Evolutionary conservation across 2,888 invertebrate genomes (phyloP), one percentile per base, ranked within the genome.

Genomic region (Nemotelus pantherinus): DNA sequence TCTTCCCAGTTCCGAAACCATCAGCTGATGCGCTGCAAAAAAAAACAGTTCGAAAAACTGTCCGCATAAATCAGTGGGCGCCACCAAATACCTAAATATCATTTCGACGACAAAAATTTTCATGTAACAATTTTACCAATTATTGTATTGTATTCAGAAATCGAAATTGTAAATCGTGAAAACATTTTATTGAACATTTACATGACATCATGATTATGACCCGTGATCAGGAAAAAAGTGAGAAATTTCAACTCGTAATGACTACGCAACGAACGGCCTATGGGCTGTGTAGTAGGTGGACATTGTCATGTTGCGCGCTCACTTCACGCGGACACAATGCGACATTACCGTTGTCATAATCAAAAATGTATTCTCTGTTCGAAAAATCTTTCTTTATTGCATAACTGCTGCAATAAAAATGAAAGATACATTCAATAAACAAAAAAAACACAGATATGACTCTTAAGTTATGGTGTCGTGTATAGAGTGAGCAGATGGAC

Each of bases 161-260:
- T 65, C 65, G 65, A 65, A 65, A 65, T 45, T 44, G 47, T 65
- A 65, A 65, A 65, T 65, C 65, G 47, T 65, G 65, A 65, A 65
- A 65, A 65, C 5, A 7, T 45, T 65, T 44, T 45, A 65, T 47
- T 43, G 44, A 45, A 65, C 43, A 45, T 65, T 65, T 65, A 25
- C 65, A 65, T 65, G 65, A 65, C 65, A 65, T 47, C 45, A 47
- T 65, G 45, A 65, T 50, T 25, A 25, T 25, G 25, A 25, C 25
- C 25, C 25, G 25, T 25, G 25, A 25, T 25, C 25, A 25, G 25
- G 25, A 25, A 25, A 25, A 25, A 25, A 25, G 25, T 25, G 25
- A 25, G 25, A 25, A 25, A 25, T 25, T 25, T 25, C 25, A 25
- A 25, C 25, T 25, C 25, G 25, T 25, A 25, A 25, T 25, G 25